Conservation (phyloP, 1,140 invertebrate genomes). For the Battus philenor region DNA sequence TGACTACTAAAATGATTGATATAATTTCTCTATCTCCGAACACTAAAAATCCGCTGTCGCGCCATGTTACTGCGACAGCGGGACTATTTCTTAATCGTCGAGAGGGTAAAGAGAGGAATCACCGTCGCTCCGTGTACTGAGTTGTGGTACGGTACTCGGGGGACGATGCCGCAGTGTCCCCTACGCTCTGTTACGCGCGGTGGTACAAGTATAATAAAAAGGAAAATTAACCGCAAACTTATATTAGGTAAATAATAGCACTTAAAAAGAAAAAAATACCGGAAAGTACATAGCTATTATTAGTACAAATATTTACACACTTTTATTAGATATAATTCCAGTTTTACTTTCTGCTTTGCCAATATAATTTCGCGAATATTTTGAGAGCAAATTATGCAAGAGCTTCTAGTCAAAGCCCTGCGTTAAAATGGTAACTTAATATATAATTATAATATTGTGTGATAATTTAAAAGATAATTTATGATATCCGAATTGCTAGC, state of each 20-base stretch:
- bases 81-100: slow-evolving; percentile 60
- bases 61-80: slow-evolving; percentile 31
- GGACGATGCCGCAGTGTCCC: slow-evolving; percentile 35
- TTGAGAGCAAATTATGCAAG: too few relatives aligned
- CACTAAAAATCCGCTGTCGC: slow-evolving; percentile 26
- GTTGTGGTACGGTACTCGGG: slow-evolving; percentile 42
- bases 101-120: slow-evolving; percentile 56
- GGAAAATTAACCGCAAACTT: slow-evolving; percentile 8
- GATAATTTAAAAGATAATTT: too few relatives aligned
- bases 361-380: too few relatives aligned
- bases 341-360: neutral
- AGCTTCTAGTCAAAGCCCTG: too few relatives aligned
- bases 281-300: neutral
- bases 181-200: slow-evolving; percentile 31
- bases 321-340: neutral
- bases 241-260: neutral
- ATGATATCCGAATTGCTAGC: too few relatives aligned
- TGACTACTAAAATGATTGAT: too few relatives aligned
- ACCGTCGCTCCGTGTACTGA: slow-evolving; percentile 45
- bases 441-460: too few relatives aligned
- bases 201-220: slow-evolving; percentile 28
- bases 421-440: too few relatives aligned
- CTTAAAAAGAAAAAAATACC: neutral
- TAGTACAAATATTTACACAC: neutral
- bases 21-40: too few relatives aligned